These are phyloP conservation scores for Hemicordylus capensis DNA, from an alignment of 2,113 vertebrate genomes.

Conservation along the genomic window DNA sequence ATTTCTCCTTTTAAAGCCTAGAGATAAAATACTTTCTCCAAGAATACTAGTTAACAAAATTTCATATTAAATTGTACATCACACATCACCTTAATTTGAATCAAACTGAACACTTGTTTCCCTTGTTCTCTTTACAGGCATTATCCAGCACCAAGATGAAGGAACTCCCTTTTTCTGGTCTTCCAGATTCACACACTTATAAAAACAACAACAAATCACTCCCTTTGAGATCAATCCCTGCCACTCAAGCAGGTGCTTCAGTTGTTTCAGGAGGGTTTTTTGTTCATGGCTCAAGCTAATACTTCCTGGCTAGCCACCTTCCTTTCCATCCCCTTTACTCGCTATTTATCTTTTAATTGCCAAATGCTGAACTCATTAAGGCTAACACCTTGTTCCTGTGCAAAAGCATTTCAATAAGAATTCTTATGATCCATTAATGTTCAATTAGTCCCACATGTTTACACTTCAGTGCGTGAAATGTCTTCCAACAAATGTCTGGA, in stretches of 20 bases:
- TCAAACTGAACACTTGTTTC: neutral
- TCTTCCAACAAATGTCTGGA: neutral
- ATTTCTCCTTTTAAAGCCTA: no score
- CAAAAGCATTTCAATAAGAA: conserved; percentile 38
- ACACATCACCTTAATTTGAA: neutral
- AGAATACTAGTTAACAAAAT: neutral
- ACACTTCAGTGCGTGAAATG: neutral
- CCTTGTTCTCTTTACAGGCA: neutral
- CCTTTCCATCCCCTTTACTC: conserved; percentile 56
- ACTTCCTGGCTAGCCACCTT: conserved; percentile 69
- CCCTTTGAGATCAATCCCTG: conserved; percentile 22
- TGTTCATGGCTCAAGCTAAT: conserved; percentile 53
- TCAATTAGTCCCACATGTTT: neutral
- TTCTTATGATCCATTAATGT: conserved; percentile 19
- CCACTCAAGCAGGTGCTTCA: conserved; percentile 49
- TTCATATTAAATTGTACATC: neutral
- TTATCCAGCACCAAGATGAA: neutral
- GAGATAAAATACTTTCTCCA: no score
- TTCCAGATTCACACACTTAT: conserved; percentile 35
- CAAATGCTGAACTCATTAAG: conserved; percentile 14
- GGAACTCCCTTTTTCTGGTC: neutral
- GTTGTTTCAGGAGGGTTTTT: conserved; percentile 57
- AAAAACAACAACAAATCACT: conserved; percentile 3
- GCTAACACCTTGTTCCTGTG: conserved; percentile 17
- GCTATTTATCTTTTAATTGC: conserved; percentile 61